Base-by-base conservation (phyloP, 2,113 vertebrate genomes). In the Heterochromis multidens region DNA sequence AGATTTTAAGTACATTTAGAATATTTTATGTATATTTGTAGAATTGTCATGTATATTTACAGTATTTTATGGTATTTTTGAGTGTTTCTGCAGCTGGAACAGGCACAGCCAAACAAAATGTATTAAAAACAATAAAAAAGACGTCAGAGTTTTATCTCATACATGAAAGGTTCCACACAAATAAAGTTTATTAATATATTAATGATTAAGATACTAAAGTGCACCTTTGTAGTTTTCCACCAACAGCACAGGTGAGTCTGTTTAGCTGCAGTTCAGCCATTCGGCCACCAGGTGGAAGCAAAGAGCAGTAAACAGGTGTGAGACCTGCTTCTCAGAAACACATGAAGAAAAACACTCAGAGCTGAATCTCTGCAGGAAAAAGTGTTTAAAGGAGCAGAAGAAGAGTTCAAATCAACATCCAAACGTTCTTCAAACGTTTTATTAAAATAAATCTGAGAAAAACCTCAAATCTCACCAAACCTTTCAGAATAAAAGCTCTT, bases 401-500 rank as follows among this genome's bases (percentile, higher is more conserved):
- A 72, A 49, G 9, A 72, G 37, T 72, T 49, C 65, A 19, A 67
- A 65, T 1, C 16, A 43, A 17, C 13, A 40, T 25, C 31, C 10
- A 27, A 43, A 67, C 0, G 0, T 0, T 67, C 23, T 43, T 67
- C 13, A 67, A 27, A 10, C 16, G 6, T 70, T 27, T 70, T 46
- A 70, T 70, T 70, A 46, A 46, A 1, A 14, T 13, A 27, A 27
- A 27, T 46, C n/a, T 43, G 37, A 65, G 62, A 65, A 40, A 65
- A 65, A 40, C 1, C 6, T 0, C 21, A 63, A 37, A 37, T 37
- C 61, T 14, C 37, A 65, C 13, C n/a, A 27, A 1, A 2, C 25
- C 13, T 46, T 70, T 70, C 37, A 70, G 7, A 70, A 70, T 70
- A 70, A 70, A 14, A 70, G 37, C 37, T 70, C 37, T 5, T 46